phyloP scores from a whole-genome alignment of 37 sponge, comb jelly and placozoan species.

The Eunapius fragilis region DNA sequence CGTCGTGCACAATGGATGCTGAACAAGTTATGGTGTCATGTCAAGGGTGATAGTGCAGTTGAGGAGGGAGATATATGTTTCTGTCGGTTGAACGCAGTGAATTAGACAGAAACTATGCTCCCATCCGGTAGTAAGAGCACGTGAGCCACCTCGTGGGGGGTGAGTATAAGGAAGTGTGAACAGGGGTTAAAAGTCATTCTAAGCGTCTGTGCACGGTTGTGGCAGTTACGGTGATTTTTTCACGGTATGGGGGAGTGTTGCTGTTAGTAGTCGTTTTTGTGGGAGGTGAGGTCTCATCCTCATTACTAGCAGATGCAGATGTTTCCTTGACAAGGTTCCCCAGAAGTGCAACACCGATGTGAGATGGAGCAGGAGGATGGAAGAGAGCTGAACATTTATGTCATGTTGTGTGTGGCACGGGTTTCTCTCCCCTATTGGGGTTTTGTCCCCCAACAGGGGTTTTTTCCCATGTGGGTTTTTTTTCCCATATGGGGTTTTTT shows the following conservation, averaged over 20 bases:
- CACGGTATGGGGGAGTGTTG: neutral
- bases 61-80: neutral
- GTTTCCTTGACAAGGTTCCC: neutral
- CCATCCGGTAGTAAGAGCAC: neutral
- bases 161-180: neutral
- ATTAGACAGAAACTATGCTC: neutral
- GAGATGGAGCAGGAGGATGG: neutral
- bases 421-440: neutral
- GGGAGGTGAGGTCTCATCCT: too few species aligned
- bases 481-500: neutral
- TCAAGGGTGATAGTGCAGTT: neutral
- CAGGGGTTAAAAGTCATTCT: neutral
- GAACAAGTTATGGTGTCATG: neutral
- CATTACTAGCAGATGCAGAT: neutral
- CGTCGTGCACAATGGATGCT: neutral
- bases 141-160: neutral
- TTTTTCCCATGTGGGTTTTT: neutral
- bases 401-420: neutral
- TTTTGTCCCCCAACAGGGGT: neutral
- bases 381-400: neutral
- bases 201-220: neutral
- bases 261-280: too few species aligned
- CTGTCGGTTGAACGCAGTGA: neutral
- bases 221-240: neutral
- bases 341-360: neutral